Evolutionary conservation across 92 coral and sea anemone genomes (phyloP), one percentile per base, ranked within the genome.

Genomic region (Parazoanthus darwini): DNA sequence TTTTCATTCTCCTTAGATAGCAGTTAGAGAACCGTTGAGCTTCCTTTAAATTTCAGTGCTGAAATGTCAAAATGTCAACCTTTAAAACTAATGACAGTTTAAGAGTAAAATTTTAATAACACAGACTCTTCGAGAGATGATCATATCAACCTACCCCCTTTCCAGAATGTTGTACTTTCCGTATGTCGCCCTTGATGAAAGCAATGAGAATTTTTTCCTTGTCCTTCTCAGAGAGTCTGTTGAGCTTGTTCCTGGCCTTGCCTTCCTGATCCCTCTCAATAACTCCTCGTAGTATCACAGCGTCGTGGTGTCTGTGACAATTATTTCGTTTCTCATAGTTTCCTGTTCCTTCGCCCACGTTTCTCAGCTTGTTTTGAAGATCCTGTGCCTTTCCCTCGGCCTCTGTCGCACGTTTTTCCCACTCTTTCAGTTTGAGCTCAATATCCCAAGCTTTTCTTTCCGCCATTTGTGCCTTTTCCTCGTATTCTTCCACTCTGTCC

Each of bases 351-450:
- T 29, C 70, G 51, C n/a, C 76, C 50, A 46, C 29, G 66, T n/a
- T 86, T 65, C 43, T 85, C 89, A 37, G 36, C 26, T 11, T 77
- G 26, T 39, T 59, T 80, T 79, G 73, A 56, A 83, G 86, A 18
- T 84, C 92, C 74, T 77, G 85, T 22, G 25, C 48, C 16, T 80
- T 89, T 85, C 82, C 80, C 72, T 83, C 86, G 8, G 90, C 89
- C 59, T 56, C 85, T 16, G 2, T 58, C 26, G 87, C 86, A 0
- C 89, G 86, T 59, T 70, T 71, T 78, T 91, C 88, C 54, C 79
- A 79, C 70, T 78, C 91, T 35, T 88, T 78, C 16, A 91, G 59
- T 89, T 78, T 84, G 15, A 86, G 90, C 81, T 91, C 95, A 48
- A 92, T 33, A 18, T 88, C 92, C 71, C 79, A 2, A 29, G 85